Base-by-base conservation (phyloP, 2,888 invertebrate genomes). In the Netelia fuscicornis region DNA sequence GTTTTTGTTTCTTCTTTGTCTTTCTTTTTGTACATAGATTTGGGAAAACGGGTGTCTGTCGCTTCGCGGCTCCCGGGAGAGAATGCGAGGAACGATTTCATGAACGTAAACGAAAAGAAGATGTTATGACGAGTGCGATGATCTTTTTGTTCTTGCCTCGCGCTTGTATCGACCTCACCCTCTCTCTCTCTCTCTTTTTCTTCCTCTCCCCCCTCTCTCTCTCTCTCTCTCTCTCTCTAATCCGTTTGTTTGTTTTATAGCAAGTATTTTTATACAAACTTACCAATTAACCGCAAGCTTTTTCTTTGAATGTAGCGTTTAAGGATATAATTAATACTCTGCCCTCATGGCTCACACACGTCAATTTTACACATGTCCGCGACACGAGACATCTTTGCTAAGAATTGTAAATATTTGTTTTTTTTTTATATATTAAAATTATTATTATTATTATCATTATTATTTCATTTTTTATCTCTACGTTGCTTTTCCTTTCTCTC, bases 181-280 rank as follows among this genome's bases (percentile, higher is more conserved):
- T 48, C 13, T 48, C 13, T 56, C 17, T 56, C n/a, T 58, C 17
- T 58, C 48, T 58, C 23, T 10, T 3, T 48, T 3, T 20, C 17
- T 56, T 20, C 9, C 17, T 58, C 48, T 58, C 17, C 2, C 13
- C 2, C 13, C 13, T 20, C 17, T 20, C 20, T 58, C 17, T 58
- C 48, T 58, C 23, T 10, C 13, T 48, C 13, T 20, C 17, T 20
- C 20, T 58, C 17, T 58, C 48, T 58, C 23, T 10, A 13, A 20
- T 44, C 70, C 17, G 62, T 52, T 71, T 79, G 37, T 20, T 72
- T 78, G 37, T 58, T 64, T 62, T 79, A 72, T 81, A 76, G 71
- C 52, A 52, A 70, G 80, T 77, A 74, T 77, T 83, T 86, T 84
- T 78, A 80, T 81, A 81, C 83, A 67, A 74, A 78, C 64, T 74